phyloP scores from a whole-genome alignment of 2,113 vertebrate genomes.

The Taurulus bubalis region DNA sequence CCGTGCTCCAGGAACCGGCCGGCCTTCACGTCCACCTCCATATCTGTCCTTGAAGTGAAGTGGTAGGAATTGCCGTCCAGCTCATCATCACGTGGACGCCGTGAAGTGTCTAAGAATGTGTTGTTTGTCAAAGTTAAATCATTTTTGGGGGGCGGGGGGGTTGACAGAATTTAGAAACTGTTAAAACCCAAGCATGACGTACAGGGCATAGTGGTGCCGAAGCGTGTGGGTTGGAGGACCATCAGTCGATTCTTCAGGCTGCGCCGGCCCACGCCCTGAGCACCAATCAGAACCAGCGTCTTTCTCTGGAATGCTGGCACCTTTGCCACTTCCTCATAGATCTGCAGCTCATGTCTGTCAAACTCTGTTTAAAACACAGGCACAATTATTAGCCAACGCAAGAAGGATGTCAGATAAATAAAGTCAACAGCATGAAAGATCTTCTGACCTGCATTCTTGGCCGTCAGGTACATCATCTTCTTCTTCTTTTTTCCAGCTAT shows the following conservation, averaged over 20 bases:
- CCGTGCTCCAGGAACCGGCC: slow-evolving; percentile 96
- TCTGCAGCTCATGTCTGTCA: slow-evolving; percentile 97
- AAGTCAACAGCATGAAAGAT: background rate
- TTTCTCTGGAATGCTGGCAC: slow-evolving; percentile 98
- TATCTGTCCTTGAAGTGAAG: slow-evolving; percentile 93
- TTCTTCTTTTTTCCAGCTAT: slow-evolving; percentile 97
- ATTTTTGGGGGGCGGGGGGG: background rate
- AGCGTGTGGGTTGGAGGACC: slow-evolving; percentile 90
- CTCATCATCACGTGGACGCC: slow-evolving; percentile 93
- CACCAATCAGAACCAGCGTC: slow-evolving; percentile 95
- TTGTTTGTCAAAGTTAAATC: background rate
- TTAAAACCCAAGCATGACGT: background rate
- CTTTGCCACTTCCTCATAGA: slow-evolving; percentile 97
- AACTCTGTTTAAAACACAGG: slow-evolving; percentile 86
- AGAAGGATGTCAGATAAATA: background rate
- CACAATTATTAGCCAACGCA: background rate
- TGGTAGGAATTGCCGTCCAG: slow-evolving; percentile 93
- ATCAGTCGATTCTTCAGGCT: slow-evolving; percentile 98
- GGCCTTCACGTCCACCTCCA: slow-evolving; percentile 95
- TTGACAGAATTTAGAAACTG: background rate
- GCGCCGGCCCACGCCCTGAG: slow-evolving; percentile 96
- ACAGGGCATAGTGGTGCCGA: slow-evolving; percentile 98
- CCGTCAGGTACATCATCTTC: slow-evolving; percentile 99
- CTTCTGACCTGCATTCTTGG: slow-evolving; percentile 94
- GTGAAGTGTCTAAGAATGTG: slow-evolving; percentile 88